A percentile compares a stretch with the other conserved stretches of the same genome.
These are phyloP conservation scores for Idaea straminata DNA, from an alignment of 2,888 invertebrate genomes.

Conservation along the genomic window DNA sequence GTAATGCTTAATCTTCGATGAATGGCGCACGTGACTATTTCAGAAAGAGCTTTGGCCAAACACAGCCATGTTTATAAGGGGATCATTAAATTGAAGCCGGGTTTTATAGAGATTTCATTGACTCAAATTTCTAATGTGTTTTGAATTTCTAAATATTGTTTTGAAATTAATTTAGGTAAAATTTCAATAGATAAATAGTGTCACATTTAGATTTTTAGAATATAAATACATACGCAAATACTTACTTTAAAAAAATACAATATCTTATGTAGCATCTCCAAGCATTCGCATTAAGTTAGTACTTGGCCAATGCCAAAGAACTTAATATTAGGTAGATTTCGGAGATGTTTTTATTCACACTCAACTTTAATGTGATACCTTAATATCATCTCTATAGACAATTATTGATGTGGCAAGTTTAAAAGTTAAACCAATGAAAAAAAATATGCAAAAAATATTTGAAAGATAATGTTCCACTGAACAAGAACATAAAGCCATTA, in stretches of 20 bases:
- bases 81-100: background rate
- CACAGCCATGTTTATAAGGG: conserved; percentile 3
- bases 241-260: too few relatives aligned
- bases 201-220: background rate
- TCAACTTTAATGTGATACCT: too few relatives aligned
- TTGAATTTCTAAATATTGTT: background rate
- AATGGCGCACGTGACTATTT: conserved; percentile 10
- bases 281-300: too few relatives aligned
- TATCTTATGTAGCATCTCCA: too few relatives aligned
- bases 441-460: background rate
- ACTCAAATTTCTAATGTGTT: background rate
- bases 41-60: background rate
- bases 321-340: too few relatives aligned
- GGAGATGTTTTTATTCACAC: too few relatives aligned
- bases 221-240: too few relatives aligned
- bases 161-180: background rate
- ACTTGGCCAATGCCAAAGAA: too few relatives aligned
- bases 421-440: background rate
- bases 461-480: background rate
- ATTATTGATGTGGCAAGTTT: background rate
- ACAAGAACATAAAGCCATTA: background rate
- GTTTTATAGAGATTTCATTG: background rate
- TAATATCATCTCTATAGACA: too few relatives aligned
- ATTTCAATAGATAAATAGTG: background rate
- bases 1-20: conserved; percentile 2